These are phyloP conservation scores for Guaruba guarouba DNA, from an alignment of 2,113 vertebrate genomes.

Conservation along the genomic window DNA sequence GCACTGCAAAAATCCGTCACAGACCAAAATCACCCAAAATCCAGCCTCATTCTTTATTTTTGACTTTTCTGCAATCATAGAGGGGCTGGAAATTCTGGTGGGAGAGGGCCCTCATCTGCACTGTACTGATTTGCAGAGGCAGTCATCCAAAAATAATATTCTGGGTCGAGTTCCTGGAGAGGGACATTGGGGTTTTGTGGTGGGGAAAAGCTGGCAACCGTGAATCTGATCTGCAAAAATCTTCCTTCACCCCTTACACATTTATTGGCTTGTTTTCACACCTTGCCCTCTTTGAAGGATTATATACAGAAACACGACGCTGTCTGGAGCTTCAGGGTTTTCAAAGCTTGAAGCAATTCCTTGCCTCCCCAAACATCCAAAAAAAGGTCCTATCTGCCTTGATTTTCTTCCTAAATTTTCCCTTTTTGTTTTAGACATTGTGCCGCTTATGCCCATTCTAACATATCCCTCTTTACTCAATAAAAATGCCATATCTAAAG, in stretches of 20 bases:
- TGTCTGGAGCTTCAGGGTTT: background rate
- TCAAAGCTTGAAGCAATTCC: background rate
- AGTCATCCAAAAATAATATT: constrained; percentile 59
- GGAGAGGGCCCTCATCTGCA: background rate
- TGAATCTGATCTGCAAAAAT: constrained; percentile 55
- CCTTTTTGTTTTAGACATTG: background rate
- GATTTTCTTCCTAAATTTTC: background rate
- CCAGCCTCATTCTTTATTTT: background rate
- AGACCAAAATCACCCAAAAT: background rate
- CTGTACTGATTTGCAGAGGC: constrained; percentile 43
- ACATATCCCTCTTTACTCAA: constrained; percentile 14
- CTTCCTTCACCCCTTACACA: constrained; percentile 34
- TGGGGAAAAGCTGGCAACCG: constrained; percentile 48
- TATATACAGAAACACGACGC: background rate
- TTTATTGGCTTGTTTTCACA: constrained; percentile 57
- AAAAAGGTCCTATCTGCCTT: background rate
- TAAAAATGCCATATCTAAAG: constrained; percentile 34
- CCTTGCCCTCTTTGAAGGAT: constrained; percentile 37
- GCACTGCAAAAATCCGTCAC: background rate
- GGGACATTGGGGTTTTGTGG: constrained; percentile 68
- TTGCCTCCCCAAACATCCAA: background rate
- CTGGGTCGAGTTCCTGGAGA: constrained; percentile 66
- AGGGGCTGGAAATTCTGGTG: background rate
- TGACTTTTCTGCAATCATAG: background rate
- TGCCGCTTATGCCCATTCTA: constrained; percentile 1